phyloP scores from a whole-genome alignment of 2,797 vertebrate species.

The Zalophus californianus region DNA sequence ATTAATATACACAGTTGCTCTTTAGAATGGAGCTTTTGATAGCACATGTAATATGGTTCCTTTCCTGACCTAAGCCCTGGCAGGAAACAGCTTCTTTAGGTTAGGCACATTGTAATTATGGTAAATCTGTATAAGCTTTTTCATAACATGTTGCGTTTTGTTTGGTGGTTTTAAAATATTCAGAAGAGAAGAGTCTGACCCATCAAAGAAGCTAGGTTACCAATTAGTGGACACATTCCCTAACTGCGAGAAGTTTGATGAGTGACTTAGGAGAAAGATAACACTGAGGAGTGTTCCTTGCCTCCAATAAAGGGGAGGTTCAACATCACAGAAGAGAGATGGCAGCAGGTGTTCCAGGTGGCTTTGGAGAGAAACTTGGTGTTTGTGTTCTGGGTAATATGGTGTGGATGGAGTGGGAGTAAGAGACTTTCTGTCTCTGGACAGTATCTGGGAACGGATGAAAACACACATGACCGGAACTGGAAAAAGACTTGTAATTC shows the following conservation, averaged over 20 bases:
- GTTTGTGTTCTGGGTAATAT: neutral
- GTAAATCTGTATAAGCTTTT: conserved; percentile 31
- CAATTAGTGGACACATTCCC: neutral
- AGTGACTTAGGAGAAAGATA: neutral
- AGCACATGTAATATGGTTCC: neutral
- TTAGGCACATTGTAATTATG: neutral
- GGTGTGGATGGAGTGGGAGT: rapidly evolving
- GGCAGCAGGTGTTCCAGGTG: neutral
- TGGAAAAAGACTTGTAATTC: neutral
- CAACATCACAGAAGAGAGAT: neutral
- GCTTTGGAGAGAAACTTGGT: neutral
- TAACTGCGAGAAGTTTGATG: neutral
- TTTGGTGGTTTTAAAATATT: conserved; percentile 55
- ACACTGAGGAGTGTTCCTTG: neutral
- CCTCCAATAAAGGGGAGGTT: rapidly evolving
- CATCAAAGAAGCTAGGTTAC: neutral
- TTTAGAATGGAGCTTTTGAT: neutral
- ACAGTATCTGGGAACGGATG: neutral
- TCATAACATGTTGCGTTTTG: conserved; percentile 29
- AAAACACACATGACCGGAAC: neutral
- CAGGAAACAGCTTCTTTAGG: conserved; percentile 11
- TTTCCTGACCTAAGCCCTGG: neutral
- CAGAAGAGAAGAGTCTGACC: conserved; percentile 1
- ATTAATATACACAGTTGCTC: conserved; percentile 25
- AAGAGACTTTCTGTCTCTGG: neutral